Evolutionary conservation across 1,140 invertebrate species (phyloP).

Genomic region (Fopius arisanus): DNA sequence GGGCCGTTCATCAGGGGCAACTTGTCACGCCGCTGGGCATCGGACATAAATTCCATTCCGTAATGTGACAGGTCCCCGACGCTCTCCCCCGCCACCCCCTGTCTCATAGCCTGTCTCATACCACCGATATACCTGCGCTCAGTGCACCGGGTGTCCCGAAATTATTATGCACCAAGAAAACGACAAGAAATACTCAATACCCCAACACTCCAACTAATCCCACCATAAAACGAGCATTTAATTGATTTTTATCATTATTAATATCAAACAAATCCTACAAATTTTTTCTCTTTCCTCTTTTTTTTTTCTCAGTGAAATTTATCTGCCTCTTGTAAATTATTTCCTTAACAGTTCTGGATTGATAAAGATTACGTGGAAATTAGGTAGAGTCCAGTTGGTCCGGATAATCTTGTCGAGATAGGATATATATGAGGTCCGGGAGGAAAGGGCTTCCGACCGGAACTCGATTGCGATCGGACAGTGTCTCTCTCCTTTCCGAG

Average conservation of each 20-base stretch:
- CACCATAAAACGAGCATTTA: too few species aligned
- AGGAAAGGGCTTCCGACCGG: conserved; percentile 44
- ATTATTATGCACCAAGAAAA: conserved; percentile 8
- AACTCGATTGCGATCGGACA: conserved; percentile 49
- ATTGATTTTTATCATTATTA: too few species aligned
- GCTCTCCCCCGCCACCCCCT: conserved; percentile 6
- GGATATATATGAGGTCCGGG: conserved; percentile 8
- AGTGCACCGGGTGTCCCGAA: conserved; percentile 53
- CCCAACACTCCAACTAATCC: too few species aligned
- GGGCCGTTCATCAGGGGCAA: conserved; percentile 65
- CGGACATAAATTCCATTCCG: conserved; percentile 63
- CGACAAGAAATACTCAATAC: too few species aligned
- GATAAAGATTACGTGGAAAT: not conserved
- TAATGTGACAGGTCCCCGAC: conserved; percentile 63
- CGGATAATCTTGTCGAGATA: conserved; percentile 34
- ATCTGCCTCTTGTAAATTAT: too few species aligned
- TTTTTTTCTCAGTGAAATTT: too few species aligned
- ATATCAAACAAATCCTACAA: too few species aligned
- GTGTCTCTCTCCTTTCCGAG: conserved; percentile 21
- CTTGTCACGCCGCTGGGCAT: conserved; percentile 66
- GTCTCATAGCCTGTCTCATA: not conserved
- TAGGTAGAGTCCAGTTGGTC: not conserved
- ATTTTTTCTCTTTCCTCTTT: too few species aligned
- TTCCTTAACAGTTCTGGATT: not conserved
- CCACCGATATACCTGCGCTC: conserved; percentile 42